Percentiles rank a stretch among this genome's conserved stretches.
phyloP scores from a whole-genome alignment of 2,113 vertebrate genomes.

The Scomber colias region DNA sequence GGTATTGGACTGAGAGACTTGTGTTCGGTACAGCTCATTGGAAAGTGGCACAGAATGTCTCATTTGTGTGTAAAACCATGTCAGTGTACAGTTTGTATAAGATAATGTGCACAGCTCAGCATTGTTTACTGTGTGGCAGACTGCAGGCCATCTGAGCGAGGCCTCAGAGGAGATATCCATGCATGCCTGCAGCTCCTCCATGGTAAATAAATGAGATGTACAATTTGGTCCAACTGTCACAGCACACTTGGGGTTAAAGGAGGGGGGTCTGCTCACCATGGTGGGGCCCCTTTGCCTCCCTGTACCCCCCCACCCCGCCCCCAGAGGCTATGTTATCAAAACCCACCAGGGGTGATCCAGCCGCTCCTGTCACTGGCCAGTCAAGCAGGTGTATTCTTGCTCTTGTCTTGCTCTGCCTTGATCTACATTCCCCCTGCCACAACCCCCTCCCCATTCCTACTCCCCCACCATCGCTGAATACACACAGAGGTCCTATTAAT shows the following conservation, averaged over 20 bases:
- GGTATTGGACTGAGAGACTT: too few relatives aligned
- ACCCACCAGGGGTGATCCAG: slow-evolving; percentile 30
- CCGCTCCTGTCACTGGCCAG: slow-evolving; percentile 52
- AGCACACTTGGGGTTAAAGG: slow-evolving; percentile 40
- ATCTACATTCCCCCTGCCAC: slow-evolving; percentile 51
- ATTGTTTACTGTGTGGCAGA: slow-evolving; percentile 36
- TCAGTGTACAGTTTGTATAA: background rate
- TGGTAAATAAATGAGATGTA: slow-evolving; percentile 54
- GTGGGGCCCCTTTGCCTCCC: background rate
- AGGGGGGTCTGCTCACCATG: slow-evolving; percentile 4
- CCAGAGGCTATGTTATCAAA: slow-evolving; percentile 54
- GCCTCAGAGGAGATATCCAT: slow-evolving; percentile 37
- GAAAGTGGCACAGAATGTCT: background rate
- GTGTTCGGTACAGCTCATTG: background rate
- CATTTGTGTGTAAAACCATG: background rate
- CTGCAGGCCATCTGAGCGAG: slow-evolving; percentile 28
- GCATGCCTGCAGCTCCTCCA: slow-evolving; percentile 34
- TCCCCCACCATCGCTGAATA: slow-evolving; percentile 53
- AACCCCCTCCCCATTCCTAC: slow-evolving; percentile 5
- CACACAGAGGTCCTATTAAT: slow-evolving; percentile 78
- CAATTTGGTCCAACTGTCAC: slow-evolving; percentile 59
- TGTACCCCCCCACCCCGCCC: background rate
- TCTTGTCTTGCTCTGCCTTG: slow-evolving; percentile 46
- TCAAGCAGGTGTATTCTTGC: slow-evolving; percentile 71
- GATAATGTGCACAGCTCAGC: background rate